Percentiles rank a stretch among this genome's conserved stretches.
Conservation (phyloP, 1,140 invertebrate genomes). For the Argopecten irradians region DNA sequence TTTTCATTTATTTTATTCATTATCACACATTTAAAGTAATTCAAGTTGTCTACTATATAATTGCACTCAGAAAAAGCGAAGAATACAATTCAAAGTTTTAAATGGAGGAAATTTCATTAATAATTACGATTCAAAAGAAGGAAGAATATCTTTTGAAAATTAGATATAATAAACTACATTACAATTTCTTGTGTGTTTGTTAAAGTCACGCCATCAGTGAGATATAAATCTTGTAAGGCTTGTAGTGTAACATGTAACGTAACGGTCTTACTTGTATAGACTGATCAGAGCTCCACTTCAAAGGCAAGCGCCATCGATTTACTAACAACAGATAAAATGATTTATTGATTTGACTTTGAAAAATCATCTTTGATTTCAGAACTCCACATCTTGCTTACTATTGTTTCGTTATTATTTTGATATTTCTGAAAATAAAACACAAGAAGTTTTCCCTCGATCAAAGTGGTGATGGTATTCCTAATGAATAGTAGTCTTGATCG, state of each 20-base stretch:
- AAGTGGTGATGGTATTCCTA: neutral
- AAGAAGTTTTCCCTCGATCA: neutral
- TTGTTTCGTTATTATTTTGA: neutral
- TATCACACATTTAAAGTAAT: too few relatives aligned
- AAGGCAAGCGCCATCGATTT: neutral
- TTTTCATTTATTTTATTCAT: too few relatives aligned
- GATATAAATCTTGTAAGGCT: neutral
- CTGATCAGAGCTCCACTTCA: neutral
- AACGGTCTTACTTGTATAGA: neutral
- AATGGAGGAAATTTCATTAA: neutral
- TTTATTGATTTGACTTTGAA: neutral
- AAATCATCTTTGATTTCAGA: neutral
- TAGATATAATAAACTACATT: too few relatives aligned
- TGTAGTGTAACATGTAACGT: neutral
- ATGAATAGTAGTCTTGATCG: neutral
- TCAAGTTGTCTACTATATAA: too few relatives aligned
- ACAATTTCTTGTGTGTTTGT: too few relatives aligned
- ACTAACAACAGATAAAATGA: neutral
- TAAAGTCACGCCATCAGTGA: too few relatives aligned
- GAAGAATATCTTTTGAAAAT: neutral
- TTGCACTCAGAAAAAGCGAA: too few relatives aligned
- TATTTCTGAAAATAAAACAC: neutral
- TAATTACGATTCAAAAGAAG: neutral
- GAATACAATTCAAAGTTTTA: too few relatives aligned
- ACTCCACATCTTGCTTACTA: neutral